Percentiles rank a stretch among this genome's conserved stretches.
phyloP scores from a whole-genome alignment of 2,888 invertebrate genomes.

The Drosophila aldrichi region DNA sequence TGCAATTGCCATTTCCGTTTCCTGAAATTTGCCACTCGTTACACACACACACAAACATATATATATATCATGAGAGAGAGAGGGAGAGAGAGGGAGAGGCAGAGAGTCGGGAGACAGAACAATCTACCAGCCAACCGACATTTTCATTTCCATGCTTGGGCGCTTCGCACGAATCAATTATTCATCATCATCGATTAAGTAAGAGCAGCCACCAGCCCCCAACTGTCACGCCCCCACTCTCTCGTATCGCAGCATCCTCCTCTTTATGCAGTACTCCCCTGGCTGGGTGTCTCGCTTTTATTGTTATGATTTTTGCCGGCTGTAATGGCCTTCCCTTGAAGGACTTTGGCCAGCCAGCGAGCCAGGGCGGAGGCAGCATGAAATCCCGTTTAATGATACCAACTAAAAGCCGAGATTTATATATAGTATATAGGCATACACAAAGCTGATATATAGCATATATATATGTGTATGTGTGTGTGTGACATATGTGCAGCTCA shows the following conservation, averaged over 20 bases:
- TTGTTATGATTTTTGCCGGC: conserved; percentile 80
- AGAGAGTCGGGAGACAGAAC: conserved; percentile 7
- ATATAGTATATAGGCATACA: conserved; percentile 7
- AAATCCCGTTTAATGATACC: conserved; percentile 63
- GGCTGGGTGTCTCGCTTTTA: conserved; percentile 59
- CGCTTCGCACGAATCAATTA: conserved; percentile 79
- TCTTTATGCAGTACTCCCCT: conserved; percentile 1
- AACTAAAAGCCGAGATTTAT: conserved; percentile 72
- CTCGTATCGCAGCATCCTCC: background rate
- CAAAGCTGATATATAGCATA: conserved; percentile 13
- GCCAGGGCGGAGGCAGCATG: conserved; percentile 12
- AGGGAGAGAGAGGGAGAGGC: background rate
- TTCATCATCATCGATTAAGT: conserved; percentile 79
- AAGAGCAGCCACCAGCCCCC: conserved; percentile 48
- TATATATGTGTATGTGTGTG: conserved; percentile 1
- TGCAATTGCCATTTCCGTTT: conserved; percentile 77
- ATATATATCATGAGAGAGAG: background rate
- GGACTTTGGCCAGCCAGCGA: conserved; percentile 58
- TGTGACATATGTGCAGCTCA: conserved; percentile 43
- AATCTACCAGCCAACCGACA: conserved; percentile 63
- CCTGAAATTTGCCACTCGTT: conserved; percentile 78
- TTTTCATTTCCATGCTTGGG: conserved; percentile 80
- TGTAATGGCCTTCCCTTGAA: conserved; percentile 68
- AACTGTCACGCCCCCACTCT: conserved; percentile 2
- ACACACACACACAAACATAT: conserved; percentile 25